These are phyloP conservation scores for Eolophus roseicapilla DNA, from an alignment of 2,113 vertebrate species.

Conservation along the genomic window DNA sequence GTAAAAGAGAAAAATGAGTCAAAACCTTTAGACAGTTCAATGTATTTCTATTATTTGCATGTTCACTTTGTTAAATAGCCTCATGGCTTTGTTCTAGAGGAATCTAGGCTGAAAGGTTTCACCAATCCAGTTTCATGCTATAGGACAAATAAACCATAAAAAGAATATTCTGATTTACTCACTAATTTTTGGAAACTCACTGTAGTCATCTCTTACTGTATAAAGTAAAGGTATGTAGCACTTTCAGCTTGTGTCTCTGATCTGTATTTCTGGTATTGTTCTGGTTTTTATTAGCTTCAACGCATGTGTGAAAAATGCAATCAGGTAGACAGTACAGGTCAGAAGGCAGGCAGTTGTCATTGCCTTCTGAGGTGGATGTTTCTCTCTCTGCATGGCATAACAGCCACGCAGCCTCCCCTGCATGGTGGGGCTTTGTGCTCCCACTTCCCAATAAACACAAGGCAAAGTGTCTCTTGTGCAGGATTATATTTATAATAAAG, in stretches of 20 bases:
- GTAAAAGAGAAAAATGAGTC: background rate
- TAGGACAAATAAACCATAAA: background rate
- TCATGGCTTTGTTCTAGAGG: background rate
- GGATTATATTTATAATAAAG: background rate
- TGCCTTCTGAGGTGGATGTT: background rate
- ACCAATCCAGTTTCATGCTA: background rate
- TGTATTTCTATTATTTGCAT: background rate
- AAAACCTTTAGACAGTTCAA: background rate
- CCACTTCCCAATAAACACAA: background rate
- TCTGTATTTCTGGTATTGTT: background rate
- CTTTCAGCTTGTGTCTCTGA: background rate
- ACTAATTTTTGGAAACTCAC: background rate
- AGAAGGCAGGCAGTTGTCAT: background rate
- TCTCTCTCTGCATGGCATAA: rapidly evolving
- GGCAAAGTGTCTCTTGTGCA: background rate
- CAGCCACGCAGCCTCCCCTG: background rate
- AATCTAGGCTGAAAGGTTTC: background rate
- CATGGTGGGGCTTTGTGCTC: rapidly evolving
- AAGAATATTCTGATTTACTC: background rate
- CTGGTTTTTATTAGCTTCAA: background rate
- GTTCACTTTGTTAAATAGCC: background rate
- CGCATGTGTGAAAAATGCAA: background rate
- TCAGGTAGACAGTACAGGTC: rapidly evolving
- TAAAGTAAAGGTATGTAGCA: background rate
- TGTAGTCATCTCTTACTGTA: background rate